A percentile compares a stretch with the other conserved stretches of the same genome.
phyloP scores from a whole-genome alignment of 2,113 vertebrate species.

The Gymnorhina tibicen region DNA sequence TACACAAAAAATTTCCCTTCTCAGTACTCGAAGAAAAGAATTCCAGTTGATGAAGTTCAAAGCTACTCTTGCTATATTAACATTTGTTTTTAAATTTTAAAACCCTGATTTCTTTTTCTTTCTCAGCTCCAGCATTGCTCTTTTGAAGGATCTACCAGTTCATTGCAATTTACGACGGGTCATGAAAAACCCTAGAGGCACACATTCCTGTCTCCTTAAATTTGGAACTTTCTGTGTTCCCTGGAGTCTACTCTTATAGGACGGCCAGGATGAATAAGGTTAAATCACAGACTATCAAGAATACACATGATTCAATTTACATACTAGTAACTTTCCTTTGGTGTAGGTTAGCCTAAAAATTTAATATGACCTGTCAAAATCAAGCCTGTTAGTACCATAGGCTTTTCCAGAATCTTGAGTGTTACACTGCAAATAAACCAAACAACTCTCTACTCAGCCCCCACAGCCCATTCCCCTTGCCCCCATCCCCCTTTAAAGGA shows the following conservation, averaged over 20 bases:
- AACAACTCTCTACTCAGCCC: accelerated
- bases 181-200: background rate
- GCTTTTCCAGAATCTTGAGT: background rate
- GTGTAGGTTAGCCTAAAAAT: background rate
- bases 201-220: background rate
- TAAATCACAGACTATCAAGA: background rate
- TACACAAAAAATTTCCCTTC: background rate
- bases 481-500: background rate
- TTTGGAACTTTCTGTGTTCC: background rate
- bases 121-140: background rate
- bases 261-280: background rate
- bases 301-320: background rate
- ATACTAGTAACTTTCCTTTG: background rate
- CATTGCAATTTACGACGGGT: background rate
- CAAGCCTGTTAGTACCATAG: background rate
- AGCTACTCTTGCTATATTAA: background rate
- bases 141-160: background rate
- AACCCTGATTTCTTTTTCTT: background rate
- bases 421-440: background rate
- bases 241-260: background rate
- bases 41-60: background rate
- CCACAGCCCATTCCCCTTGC: too few species aligned
- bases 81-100: background rate
- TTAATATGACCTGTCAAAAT: background rate
- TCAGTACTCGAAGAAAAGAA: background rate